Evolutionary conservation across 2,797 vertebrate genomes (phyloP).

Genomic region (Enteromius viviparus): DNA sequence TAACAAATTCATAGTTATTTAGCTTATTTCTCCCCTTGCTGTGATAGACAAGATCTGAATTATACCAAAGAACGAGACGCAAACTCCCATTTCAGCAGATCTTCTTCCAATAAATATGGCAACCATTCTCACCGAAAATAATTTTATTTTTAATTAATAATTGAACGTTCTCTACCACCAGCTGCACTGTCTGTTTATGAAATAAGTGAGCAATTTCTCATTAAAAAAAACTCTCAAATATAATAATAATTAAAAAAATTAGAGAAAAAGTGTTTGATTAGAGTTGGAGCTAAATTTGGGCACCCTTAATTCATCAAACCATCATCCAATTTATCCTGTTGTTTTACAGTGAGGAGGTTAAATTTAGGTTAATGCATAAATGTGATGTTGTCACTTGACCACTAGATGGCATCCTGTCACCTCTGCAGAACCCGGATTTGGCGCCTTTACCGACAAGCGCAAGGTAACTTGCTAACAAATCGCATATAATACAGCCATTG

Average conservation of each 20-base stretch:
- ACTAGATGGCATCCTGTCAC: constrained; percentile 47
- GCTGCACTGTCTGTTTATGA: neutral
- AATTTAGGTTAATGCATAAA: neutral
- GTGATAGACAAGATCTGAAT: too few species aligned
- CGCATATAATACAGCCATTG: neutral
- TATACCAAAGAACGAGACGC: too few species aligned
- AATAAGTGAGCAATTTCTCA: neutral
- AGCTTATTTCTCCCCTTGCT: too few species aligned
- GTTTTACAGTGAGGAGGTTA: neutral
- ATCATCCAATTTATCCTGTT: too few species aligned
- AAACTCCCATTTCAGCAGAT: too few species aligned
- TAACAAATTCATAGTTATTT: neutral
- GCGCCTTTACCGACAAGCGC: neutral
- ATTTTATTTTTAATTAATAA: neutral
- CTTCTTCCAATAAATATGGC: neutral
- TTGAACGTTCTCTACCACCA: too few species aligned
- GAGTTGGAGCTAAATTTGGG: too few species aligned
- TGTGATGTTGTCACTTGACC: constrained; percentile 23
- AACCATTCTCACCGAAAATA: neutral
- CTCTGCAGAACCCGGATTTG: constrained; percentile 10
- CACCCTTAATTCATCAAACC: neutral
- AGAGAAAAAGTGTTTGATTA: neutral
- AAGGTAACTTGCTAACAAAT: neutral
- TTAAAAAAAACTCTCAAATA: neutral
- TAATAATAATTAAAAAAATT: too few species aligned